Evolutionary conservation across 1,140 invertebrate species (phyloP), one percentile per base, ranked within the genome.

Genomic region (Leptinotarsa undecemlineata): DNA sequence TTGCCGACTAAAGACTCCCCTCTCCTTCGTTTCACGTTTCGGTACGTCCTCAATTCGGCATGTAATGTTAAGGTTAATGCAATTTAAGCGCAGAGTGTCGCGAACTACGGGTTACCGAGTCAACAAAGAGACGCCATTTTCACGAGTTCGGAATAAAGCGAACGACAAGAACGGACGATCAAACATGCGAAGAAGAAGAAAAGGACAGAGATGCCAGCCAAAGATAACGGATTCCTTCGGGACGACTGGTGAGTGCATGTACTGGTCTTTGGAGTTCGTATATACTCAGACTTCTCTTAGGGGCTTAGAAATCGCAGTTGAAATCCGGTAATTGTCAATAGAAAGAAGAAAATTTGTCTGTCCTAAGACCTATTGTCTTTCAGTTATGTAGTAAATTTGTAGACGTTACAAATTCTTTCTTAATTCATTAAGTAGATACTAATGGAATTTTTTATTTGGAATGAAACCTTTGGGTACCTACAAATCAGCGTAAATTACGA

Each of bases 61-160:
- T 86, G 84, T 85, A 85, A 86, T 86, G 85, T 83, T 84, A 83
- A 85, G 82, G 84, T 82, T 86, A 85, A 85, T 86, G 84, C 83
- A 86, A 86, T 86, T 86, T 84, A 82, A 82, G 78, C 77, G 77
- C 80, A 79, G 78, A 79, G 80, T 82, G 82, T 80, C 81, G 83
- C 82, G 78, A 81, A 82, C 81, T 82, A 74, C 80, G 79, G 80
- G 82, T 82, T 81, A 82, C 82, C 80, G 81, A 84, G 82, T 85
- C 84, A 85, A 84, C 85, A 85, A 83, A 85, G 81, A 80, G 78
- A 79, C 82, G 80, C 82, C 81, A 83, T 84, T 82, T 84, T 82
- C 82, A 74, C 79, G 63, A 77, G 74, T 74, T 79, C 72, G 75
- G 73, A 64, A 74, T 70, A 15, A 57, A 71, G 77, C 76, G 48